Percentiles rank a stretch among this genome's conserved stretches.
These are phyloP conservation scores for Hylaea fasciaria DNA, from an alignment of 2,888 invertebrate species.

Conservation along the genomic window DNA sequence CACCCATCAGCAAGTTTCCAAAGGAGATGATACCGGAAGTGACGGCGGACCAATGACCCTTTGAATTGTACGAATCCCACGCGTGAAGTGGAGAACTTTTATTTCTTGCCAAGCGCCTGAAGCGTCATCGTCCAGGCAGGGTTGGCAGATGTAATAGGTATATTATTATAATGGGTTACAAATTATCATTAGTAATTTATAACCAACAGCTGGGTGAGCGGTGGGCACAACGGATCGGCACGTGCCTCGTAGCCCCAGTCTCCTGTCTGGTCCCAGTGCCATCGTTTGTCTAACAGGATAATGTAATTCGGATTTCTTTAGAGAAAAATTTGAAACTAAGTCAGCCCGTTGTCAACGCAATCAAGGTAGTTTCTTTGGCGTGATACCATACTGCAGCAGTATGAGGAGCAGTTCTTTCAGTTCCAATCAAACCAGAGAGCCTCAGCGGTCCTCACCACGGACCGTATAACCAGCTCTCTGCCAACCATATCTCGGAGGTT, in stretches of 20 bases:
- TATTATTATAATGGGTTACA: neutral
- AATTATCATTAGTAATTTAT: neutral
- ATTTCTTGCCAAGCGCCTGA: slow-evolving; percentile 48
- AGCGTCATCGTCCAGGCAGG: slow-evolving; percentile 35
- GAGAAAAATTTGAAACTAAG: too few relatives aligned
- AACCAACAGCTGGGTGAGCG: neutral
- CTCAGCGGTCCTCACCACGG: neutral
- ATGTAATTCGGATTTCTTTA: too few relatives aligned
- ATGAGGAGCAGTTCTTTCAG: too few relatives aligned
- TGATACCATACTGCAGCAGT: too few relatives aligned
- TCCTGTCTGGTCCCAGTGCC: too few relatives aligned
- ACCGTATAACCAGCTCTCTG: slow-evolving; percentile 3
- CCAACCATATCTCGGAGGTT: slow-evolving; percentile 44
- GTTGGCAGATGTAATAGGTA: slow-evolving; percentile 26
- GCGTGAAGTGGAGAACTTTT: slow-evolving; percentile 49
- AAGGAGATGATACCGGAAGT: slow-evolving; percentile 34
- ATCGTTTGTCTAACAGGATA: too few relatives aligned
- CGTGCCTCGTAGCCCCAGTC: too few relatives aligned
- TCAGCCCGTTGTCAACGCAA: too few relatives aligned
- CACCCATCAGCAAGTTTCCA: slow-evolving; percentile 18
- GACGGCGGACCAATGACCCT: slow-evolving; percentile 51
- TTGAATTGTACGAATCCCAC: slow-evolving; percentile 43
- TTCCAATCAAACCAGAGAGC: too few relatives aligned
- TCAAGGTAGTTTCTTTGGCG: too few relatives aligned
- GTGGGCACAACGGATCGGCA: neutral